Evolutionary conservation across 2,888 invertebrate species (phyloP), one percentile per base, ranked within the genome.

Genomic region (Eustalomyia histrio): DNA sequence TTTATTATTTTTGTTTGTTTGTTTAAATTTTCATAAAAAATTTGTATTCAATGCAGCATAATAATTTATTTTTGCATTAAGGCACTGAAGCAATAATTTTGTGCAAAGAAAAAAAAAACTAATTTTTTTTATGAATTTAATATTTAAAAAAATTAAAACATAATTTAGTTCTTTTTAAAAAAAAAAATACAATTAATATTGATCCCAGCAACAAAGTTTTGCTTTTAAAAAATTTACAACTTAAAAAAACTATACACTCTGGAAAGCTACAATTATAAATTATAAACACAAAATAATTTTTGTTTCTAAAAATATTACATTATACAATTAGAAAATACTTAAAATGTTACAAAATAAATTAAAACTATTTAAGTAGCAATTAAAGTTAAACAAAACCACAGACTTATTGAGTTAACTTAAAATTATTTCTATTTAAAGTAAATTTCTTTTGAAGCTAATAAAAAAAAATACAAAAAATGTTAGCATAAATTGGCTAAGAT

Each of bases 31-130:
- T 75, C 57, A 50, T 74, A 29, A 81, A 81, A 80, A 81, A 81
- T 81, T 78, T 81, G 78, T 81, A 78, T 78, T 71, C 61, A 81
- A 78, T 81, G 81, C 81, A 81, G 81, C 78, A 69, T 69, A 81
- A 74, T 74, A 69, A 12, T 64, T 39, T 71, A 65, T 39, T 60
- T 80, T 85, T 85, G 86, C 87, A 84, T 88, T 88, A 88, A 88
- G 88, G 88, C 88, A 88, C 88, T 88, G 88, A 88, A 88, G 88
- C 89, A 85, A 86, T 83, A 88, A 86, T 87, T 87, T 87, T 87
- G 86, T 87, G 87, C 87, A 86, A 86, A 76, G n/a, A n/a, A n/a
- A n/a, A 82, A 85, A 85, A 79, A 85, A 82, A 81, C 55, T 57
- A 55, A 80, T 82, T 80, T 64, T 82, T 80, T 64, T 69, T 82